Percentiles rank a stretch among this genome's conserved stretches.
phyloP scores from a whole-genome alignment of 30 jellyfish, hydroid and myxozoan genomes.

The Chironex yamaguchii region DNA sequence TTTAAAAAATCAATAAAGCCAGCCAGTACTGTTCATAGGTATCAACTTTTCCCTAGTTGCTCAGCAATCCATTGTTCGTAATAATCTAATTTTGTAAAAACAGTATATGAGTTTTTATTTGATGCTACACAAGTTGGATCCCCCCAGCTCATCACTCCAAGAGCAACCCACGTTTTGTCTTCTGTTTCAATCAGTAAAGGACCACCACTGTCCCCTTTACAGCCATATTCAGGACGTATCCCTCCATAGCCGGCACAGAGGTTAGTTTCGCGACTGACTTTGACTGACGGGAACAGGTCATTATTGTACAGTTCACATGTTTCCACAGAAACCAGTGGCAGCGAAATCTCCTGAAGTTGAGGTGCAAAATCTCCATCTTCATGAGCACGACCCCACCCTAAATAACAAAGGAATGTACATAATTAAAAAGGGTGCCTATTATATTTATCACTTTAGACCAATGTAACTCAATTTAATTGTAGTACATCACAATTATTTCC shows the following conservation, averaged over 20 bases:
- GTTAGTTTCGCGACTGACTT: conserved; percentile 42
- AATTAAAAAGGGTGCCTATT: too few species aligned
- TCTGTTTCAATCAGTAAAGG: conserved; percentile 59
- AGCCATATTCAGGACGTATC: conserved; percentile 68
- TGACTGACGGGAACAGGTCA: conserved; percentile 50
- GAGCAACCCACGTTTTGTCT: conserved; percentile 51
- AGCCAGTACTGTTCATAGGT: neutral
- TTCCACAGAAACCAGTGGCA: conserved; percentile 69
- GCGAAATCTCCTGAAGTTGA: conserved; percentile 54
- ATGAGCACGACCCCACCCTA: conserved; percentile 91
- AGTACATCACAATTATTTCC: too few species aligned
- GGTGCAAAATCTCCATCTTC: conserved; percentile 41
- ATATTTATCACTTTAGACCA: too few species aligned
- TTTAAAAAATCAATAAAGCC: too few species aligned
- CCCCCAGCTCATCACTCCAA: conserved; percentile 91
- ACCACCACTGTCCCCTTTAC: conserved; percentile 97
- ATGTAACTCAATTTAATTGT: too few species aligned
- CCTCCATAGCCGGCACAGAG: conserved; percentile 86
- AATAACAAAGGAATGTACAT: too few species aligned
- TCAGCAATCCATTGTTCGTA: conserved; percentile 71
- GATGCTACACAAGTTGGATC: conserved; percentile 82
- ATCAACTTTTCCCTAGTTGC: neutral
- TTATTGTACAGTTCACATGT: conserved; percentile 63
- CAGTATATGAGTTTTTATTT: conserved; percentile 73
- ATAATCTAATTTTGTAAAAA: conserved; percentile 57